Evolutionary conservation across 2,797 vertebrate genomes (phyloP).

Genomic region (Caiman crocodilus): DNA sequence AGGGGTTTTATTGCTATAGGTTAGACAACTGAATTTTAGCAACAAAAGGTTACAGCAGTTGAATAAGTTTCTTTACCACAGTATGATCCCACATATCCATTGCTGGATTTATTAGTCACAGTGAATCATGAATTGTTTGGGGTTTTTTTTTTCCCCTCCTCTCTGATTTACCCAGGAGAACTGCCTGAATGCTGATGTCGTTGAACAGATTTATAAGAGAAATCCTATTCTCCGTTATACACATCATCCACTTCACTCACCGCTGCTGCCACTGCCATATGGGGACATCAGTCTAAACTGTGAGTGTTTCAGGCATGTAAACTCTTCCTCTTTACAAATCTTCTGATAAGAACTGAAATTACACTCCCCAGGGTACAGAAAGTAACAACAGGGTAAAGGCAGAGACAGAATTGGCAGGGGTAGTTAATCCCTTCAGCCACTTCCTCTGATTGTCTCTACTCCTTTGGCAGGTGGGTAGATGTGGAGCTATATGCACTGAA

Average conservation of each 20-base stretch:
- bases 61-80: neutral
- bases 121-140: neutral
- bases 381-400: neutral
- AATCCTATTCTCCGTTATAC: conserved; percentile 98
- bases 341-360: neutral
- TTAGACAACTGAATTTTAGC: neutral
- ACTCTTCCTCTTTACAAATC: neutral
- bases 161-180: conserved; percentile 87
- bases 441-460: neutral
- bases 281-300: conserved; percentile 92
- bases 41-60: neutral
- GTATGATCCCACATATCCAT: neutral
- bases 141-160: neutral
- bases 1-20: neutral
- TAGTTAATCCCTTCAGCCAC: neutral
- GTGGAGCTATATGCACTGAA: neutral
- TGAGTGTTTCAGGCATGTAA: conserved; percentile 75
- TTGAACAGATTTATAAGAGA: conserved; percentile 97
- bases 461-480: neutral
- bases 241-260: conserved; percentile 92
- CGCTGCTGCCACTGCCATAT: conserved; percentile 94
- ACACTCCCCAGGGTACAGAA: neutral
- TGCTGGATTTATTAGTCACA: neutral
- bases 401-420: neutral
- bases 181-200: conserved; percentile 93